Percentiles rank a stretch among this genome's conserved stretches.
Evolutionary conservation across 2,888 invertebrate genomes (phyloP).

Genomic region (Drosophila paucipuncta): DNA sequence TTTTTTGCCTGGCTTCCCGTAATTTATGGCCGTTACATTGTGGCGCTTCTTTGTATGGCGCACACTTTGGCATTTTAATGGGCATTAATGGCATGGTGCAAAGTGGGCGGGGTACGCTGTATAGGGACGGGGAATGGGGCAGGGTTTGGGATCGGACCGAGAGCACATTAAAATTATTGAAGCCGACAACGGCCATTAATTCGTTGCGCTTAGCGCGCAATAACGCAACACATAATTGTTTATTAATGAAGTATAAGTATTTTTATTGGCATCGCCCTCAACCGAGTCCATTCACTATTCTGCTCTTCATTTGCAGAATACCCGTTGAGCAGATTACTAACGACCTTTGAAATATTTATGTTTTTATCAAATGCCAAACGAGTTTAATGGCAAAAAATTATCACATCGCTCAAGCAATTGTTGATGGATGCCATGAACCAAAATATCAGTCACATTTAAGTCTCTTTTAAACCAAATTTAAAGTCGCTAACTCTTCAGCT

Average conservation of each 20-base stretch:
- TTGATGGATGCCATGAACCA: neutral
- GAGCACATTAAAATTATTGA: slow-evolving; percentile 78
- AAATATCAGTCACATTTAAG: neutral
- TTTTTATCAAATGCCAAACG: neutral
- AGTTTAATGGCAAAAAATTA: neutral
- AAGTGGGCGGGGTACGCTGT: slow-evolving; percentile 9
- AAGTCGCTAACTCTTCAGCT: neutral
- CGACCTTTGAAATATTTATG: neutral
- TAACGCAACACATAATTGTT: slow-evolving; percentile 86
- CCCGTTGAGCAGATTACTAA: neutral
- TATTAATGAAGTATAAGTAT: slow-evolving; percentile 89
- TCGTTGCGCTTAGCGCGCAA: slow-evolving; percentile 76
- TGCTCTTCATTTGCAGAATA: neutral
- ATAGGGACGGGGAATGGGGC: neutral
- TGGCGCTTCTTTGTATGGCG: slow-evolving; percentile 63
- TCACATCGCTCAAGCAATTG: neutral
- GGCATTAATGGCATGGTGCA: slow-evolving; percentile 66
- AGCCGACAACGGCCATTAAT: slow-evolving; percentile 77
- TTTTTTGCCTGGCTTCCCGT: slow-evolving; percentile 54
- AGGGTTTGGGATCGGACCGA: slow-evolving; percentile 11
- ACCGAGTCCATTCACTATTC: neutral
- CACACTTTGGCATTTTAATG: slow-evolving; percentile 79
- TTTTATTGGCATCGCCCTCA: slow-evolving; percentile 86
- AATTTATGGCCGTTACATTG: slow-evolving; percentile 75
- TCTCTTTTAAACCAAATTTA: neutral